These are phyloP conservation scores for Manacus vitellinus DNA, from an alignment of 2,113 vertebrate genomes.

Conservation along the genomic window DNA sequence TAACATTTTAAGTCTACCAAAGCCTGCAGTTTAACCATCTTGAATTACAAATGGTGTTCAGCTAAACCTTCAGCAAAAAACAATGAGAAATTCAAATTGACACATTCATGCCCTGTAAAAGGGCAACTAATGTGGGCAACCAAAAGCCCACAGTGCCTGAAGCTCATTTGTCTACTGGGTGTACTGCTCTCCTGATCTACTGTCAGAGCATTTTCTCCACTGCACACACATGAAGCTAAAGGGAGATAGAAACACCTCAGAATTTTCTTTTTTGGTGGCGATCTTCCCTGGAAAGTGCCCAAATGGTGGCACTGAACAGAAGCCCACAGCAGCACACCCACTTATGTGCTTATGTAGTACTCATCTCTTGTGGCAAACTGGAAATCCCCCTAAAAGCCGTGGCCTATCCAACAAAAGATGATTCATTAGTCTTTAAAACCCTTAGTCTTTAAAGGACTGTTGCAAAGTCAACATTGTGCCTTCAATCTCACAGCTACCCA, in stretches of 20 bases:
- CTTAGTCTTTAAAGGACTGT: not conserved
- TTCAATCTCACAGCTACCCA: not conserved
- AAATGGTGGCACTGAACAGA: not conserved
- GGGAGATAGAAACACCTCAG: not conserved
- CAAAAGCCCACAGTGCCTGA: not conserved
- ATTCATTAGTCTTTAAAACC: not conserved
- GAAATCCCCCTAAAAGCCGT: not conserved
- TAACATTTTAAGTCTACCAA: not conserved
- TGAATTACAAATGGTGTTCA: not conserved
- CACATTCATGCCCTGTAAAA: not conserved
- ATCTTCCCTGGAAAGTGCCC: not conserved
- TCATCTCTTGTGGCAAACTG: not conserved
- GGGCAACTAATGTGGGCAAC: not conserved
- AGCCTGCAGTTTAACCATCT: not conserved
- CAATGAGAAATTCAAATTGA: not conserved
- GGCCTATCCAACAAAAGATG: not conserved
- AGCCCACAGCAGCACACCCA: not conserved
- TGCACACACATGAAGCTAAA: not conserved
- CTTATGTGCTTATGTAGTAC: not conserved
- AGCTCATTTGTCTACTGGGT: not conserved
- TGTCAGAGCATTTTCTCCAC: not conserved
- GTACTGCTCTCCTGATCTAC: not conserved
- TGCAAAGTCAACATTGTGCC: not conserved
- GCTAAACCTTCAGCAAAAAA: not conserved
- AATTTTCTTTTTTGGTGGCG: not conserved